Conservation (phyloP, 2,113 vertebrate genomes). For the Tachysurus vachellii region DNA sequence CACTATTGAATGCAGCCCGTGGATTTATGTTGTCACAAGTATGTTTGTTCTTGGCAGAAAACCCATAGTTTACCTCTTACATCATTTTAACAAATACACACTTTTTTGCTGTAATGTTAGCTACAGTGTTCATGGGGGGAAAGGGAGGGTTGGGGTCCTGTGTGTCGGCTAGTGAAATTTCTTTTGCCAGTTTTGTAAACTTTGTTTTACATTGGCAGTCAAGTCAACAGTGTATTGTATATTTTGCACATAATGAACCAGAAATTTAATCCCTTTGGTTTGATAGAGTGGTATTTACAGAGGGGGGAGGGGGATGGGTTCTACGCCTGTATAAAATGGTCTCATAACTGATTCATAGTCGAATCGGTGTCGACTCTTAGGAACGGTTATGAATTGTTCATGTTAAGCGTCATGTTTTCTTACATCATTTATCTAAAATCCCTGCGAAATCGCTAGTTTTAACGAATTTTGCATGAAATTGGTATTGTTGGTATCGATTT, state of each 20-base stretch:
- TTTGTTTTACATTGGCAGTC: slow-evolving; percentile 46
- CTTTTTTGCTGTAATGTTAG: slow-evolving; percentile 57
- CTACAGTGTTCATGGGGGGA: slow-evolving; percentile 63
- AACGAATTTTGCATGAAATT: slow-evolving; percentile 1
- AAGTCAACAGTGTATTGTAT: slow-evolving; percentile 65
- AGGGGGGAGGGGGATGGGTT: slow-evolving; percentile 68
- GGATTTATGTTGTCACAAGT: slow-evolving; percentile 47
- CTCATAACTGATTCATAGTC: background rate
- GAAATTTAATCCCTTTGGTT: slow-evolving; percentile 71
- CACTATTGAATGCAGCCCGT: slow-evolving; percentile 54
- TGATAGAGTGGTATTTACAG: slow-evolving; percentile 67
- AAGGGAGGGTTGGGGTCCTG: slow-evolving; percentile 37
- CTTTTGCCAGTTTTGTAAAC: slow-evolving; percentile 58
- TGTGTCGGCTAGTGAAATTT: slow-evolving; percentile 52
- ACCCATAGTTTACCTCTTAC: slow-evolving; percentile 69
- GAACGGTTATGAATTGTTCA: background rate
- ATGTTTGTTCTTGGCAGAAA: slow-evolving; percentile 53
- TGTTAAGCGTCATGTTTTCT: background rate
- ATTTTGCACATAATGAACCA: slow-evolving; percentile 81
- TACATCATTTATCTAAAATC: background rate
- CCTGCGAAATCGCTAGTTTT: background rate
- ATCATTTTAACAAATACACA: slow-evolving; percentile 64
- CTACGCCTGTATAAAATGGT: slow-evolving; percentile 65
- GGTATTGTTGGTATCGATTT: slow-evolving; percentile 43
- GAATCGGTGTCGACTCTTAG: background rate